Evolutionary conservation across 2,888 invertebrate genomes (phyloP), one percentile per base, ranked within the genome.

Genomic region (Arctia plantaginis): DNA sequence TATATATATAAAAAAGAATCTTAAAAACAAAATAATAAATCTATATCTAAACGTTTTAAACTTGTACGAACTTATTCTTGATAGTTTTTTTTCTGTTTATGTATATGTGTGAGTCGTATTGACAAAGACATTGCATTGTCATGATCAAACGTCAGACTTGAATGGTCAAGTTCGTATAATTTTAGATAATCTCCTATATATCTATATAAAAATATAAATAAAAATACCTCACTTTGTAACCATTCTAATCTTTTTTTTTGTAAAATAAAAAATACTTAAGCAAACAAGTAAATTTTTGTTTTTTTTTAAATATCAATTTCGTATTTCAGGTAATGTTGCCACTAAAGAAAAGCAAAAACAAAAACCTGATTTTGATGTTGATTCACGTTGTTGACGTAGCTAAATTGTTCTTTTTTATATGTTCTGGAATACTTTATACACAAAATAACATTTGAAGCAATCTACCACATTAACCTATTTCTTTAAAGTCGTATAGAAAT

Each of bases 1-100:
- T 88, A 89, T 92, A 91, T 91, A 91, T 88, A 90, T 90, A 92
- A 87, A 87, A 85, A 87, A 87, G 84, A 85, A 84, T 66, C 84
- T 84, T 80, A 85, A 74, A 84, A 84, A 83, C 81, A 85, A 85
- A 79, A 78, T 84, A 81, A 85, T 81, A 82, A 84, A 80, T 80
- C 77, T 77, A 85, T 20, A 0, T 0, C 8, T 82, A 77, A 75
- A 81, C 81, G 81, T 78, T 71, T 78, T 75, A 82, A 77, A n/a
- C n/a, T 81, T 75, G 73, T 23, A 51, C 81, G 77, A 76, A 72
- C 78, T 70, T 20, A 4, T 75, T 77, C 66, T 71, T 64, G 41
- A 66, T 62, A 73, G 71, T 72, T 75, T 74, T 73, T 30, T 23
- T n/a, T 65, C 69, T 66, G 51, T 74, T 73, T 23, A 69, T 44